A percentile compares a stretch with the other conserved stretches of the same genome.
Evolutionary conservation across 1,140 invertebrate genomes (phyloP).

Genomic region (Temnothorax nylanderi): DNA sequence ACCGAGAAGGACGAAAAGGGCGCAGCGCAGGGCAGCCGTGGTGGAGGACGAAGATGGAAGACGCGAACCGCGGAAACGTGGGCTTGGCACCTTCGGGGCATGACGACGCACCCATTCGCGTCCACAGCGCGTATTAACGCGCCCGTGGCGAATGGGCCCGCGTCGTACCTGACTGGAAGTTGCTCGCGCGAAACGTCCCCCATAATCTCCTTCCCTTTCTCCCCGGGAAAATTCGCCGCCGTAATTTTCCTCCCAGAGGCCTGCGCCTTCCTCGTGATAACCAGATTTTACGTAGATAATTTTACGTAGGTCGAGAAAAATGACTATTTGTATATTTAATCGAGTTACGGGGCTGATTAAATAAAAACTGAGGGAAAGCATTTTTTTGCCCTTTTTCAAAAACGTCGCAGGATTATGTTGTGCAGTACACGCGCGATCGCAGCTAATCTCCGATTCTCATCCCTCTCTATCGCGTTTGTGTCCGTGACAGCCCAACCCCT

Average conservation of each 20-base stretch:
- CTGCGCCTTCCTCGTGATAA: not conserved
- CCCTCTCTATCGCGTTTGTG: not conserved
- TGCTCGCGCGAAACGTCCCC: constrained; percentile 4
- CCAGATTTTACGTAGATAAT: not conserved
- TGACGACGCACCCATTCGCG: constrained; percentile 50
- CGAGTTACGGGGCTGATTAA: too few relatives aligned
- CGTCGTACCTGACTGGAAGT: not conserved
- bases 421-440: not conserved
- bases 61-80: constrained; percentile 54
- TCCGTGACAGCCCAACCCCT: not conserved
- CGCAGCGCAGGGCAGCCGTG: constrained; percentile 60
- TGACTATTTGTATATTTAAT: not conserved
- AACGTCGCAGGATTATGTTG: not conserved
- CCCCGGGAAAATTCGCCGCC: not conserved
- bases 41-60: constrained; percentile 66
- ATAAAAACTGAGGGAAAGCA: not conserved
- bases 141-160: constrained; percentile 34
- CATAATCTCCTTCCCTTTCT: not conserved
- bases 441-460: not conserved
- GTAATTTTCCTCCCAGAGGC: not conserved
- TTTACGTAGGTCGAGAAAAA: not conserved
- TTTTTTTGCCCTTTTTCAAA: not conserved
- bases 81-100: constrained; percentile 65
- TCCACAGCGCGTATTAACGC: constrained; percentile 44
- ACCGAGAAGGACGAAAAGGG: constrained; percentile 12